Conservation (phyloP, 2,888 invertebrate species). For the Pachycephus smyrnensis region DNA sequence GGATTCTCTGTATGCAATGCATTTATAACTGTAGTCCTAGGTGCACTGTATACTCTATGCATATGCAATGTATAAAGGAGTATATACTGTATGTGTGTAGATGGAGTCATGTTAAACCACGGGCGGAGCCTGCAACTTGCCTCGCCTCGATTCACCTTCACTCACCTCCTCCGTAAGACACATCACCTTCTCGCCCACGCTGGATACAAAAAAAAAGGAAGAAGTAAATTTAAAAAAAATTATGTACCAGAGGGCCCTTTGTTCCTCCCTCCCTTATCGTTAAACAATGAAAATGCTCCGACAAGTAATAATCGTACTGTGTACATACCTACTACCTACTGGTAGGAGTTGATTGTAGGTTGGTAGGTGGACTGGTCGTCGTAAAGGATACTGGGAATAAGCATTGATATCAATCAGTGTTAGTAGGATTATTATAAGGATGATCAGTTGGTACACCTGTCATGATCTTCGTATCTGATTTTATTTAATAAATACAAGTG, state of each 20-base stretch:
- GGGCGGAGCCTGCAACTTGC: conserved; percentile 11
- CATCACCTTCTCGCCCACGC: conserved; percentile 22
- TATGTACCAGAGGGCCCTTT: not conserved
- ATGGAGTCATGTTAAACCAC: not conserved
- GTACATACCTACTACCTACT: conserved; percentile 7
- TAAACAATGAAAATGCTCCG: conserved; percentile 40
- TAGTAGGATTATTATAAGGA: not conserved
- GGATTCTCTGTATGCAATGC: not conserved
- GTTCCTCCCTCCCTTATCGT: conserved; percentile 34
- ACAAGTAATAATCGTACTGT: conserved; percentile 31
- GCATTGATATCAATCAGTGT: not conserved
- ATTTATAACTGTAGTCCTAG: not conserved
- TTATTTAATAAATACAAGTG: conserved; percentile 19
- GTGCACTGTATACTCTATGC: not conserved
- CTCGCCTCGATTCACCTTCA: not conserved
- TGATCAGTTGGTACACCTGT: not conserved
- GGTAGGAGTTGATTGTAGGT: not conserved
- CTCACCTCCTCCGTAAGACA: conserved; percentile 13
- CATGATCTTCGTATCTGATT: not conserved
- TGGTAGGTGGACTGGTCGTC: not conserved
- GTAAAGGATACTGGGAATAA: not conserved
- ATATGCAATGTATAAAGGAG: not conserved
- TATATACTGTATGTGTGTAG: not conserved
- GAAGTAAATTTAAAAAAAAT: conserved; percentile 5
- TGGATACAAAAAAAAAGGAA: not conserved